Conservation (phyloP, 2,113 vertebrate genomes). For the Thamnaconus septentrionalis region DNA sequence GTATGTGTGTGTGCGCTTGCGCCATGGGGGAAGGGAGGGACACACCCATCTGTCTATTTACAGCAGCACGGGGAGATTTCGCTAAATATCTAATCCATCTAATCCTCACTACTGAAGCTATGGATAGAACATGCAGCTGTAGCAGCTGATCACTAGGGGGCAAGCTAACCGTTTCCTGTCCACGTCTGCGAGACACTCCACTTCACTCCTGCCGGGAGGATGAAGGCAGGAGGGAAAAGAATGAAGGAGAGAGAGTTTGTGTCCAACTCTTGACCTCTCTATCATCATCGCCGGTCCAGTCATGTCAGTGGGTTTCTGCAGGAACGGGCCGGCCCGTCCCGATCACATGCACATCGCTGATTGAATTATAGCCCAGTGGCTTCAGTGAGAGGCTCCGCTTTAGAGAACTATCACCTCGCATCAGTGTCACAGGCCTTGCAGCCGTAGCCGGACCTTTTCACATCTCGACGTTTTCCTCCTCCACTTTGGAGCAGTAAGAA, state of each 20-base stretch:
- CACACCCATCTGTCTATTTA: conserved; percentile 72
- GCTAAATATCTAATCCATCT: conserved; percentile 73
- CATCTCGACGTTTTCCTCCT: conserved; percentile 2
- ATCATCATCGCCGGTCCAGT: conserved; percentile 1
- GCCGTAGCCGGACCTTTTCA: neutral
- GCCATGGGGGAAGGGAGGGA: neutral
- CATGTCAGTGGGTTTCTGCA: neutral
- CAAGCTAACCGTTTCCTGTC: conserved; percentile 8
- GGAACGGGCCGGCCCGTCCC: neutral
- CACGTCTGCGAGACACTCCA: neutral
- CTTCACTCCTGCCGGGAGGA: neutral
- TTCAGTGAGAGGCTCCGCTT: conserved; percentile 29
- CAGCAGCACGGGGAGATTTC: conserved; percentile 57
- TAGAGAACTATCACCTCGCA: conserved; percentile 24
- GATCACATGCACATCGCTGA: conserved; percentile 33
- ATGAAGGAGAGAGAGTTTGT: neutral
- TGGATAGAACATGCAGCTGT: conserved; percentile 2
- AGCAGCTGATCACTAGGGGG: conserved; percentile 39
- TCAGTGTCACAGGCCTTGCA: conserved; percentile 34
- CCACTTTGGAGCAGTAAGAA: no score
- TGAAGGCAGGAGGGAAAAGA: neutral
- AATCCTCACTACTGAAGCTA: conserved; percentile 53
- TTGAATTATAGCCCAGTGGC: conserved; percentile 23
- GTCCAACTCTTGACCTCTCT: neutral
- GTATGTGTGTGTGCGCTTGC: neutral